These are phyloP conservation scores for Trinorchestia longiramus DNA, from an alignment of 1,140 invertebrate species.

Conservation along the genomic window DNA sequence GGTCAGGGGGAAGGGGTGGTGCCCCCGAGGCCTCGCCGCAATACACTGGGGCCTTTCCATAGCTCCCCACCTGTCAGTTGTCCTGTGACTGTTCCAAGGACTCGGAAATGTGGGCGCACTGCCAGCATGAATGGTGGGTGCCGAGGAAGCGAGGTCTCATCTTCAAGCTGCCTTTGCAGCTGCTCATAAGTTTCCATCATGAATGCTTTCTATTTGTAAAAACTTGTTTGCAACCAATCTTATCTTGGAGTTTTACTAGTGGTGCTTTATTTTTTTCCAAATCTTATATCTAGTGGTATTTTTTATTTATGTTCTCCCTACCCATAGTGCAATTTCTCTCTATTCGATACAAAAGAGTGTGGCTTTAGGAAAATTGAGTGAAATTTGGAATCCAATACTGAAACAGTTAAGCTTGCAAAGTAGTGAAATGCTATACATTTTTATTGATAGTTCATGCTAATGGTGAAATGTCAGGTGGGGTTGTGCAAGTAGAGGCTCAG, in stretches of 20 bases:
- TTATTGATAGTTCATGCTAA: no score
- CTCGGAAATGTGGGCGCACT: neutral
- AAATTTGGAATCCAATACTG: no score
- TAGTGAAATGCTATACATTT: no score
- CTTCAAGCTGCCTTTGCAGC: neutral
- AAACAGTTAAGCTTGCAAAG: no score
- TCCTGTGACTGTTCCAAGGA: neutral
- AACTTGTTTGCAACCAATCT: neutral
- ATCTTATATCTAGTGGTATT: neutral
- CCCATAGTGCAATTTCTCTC: neutral
- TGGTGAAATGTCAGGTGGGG: no score
- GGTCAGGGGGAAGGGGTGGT: neutral
- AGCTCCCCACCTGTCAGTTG: neutral
- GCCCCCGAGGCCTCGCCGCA: constrained; percentile 34
- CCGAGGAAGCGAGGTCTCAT: neutral
- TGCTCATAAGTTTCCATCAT: neutral
- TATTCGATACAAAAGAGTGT: no score
- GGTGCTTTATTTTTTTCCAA: neutral
- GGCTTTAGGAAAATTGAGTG: no score
- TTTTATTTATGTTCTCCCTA: neutral
- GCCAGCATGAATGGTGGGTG: constrained; percentile 32
- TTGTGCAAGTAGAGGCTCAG: no score
- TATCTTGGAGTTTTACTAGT: neutral
- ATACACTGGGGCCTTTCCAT: neutral
- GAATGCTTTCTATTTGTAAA: neutral